Evolutionary conservation across 2,797 vertebrate genomes (phyloP), one percentile per base, ranked within the genome.

Genomic region (Peromyscus aztecus): DNA sequence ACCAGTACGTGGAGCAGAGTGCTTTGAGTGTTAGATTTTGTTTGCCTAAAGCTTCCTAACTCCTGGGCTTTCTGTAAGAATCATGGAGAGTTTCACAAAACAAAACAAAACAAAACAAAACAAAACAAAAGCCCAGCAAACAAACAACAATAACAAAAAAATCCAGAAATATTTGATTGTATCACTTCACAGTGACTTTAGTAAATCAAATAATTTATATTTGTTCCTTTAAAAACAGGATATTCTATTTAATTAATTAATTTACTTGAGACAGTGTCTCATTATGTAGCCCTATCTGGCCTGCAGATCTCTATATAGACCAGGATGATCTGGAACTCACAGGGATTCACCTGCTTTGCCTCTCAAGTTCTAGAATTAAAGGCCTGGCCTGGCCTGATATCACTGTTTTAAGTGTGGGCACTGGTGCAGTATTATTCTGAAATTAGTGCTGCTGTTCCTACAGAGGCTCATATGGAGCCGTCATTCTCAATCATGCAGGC

Each of bases 1-100:
- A 96, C 75, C 89, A 92, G 91, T 77, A 49, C 10, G 82, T 78
- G 73, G 40, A 80, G 6, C 10, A 69, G 88, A 96, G 69, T 71
- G 43, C 63, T 89, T 95, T 92, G 78, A 95, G 86, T 55, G 8
- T 86, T 93, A 81, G 80, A 16, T 71, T 96, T 93, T 90, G 71
- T 96, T 97, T 96, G 40, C 43, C 67, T 92, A 49, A 71, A 91
- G 75, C 37, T 80, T 92, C n/a, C 82, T 85, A 89, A 81, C 43
- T 95, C 92, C 49, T 85, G 78, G 88, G 37, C 78, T 89, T 61
- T 97, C 52, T 52, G 91, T 92, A 71, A 84, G 85, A 69, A 92
- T 80, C 49, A 52, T 91, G 34, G 21, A 65, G n/a, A 63, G 46
- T 43, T 78, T 67, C 11, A 57, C 40, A 61, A 63, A 11, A 49